phyloP scores from a whole-genome alignment of 1,140 invertebrate species.

The Diabrotica undecimpunctata region DNA sequence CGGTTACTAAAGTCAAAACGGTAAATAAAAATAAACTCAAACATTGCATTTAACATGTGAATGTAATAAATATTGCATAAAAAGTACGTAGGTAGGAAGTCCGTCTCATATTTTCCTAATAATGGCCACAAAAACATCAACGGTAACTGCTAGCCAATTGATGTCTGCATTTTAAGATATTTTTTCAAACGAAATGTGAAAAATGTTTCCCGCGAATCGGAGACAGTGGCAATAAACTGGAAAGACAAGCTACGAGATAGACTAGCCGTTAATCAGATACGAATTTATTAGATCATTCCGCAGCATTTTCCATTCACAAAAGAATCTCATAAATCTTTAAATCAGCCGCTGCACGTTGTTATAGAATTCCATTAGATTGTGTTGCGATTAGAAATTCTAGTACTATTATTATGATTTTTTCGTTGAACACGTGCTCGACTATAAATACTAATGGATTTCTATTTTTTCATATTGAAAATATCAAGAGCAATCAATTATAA shows the following conservation, averaged over 20 bases:
- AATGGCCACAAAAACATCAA: too few relatives aligned
- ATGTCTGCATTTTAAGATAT: too few relatives aligned
- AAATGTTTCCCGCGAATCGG: background rate
- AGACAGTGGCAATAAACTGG: background rate
- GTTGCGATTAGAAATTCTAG: background rate
- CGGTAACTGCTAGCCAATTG: too few relatives aligned
- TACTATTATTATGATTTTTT: constrained; percentile 3
- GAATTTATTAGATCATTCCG: background rate
- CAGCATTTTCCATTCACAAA: background rate
- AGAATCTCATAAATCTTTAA: background rate
- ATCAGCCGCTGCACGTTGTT: background rate
- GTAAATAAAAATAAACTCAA: too few relatives aligned
- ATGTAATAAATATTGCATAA: too few relatives aligned
- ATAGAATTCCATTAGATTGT: background rate
- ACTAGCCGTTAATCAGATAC: background rate
- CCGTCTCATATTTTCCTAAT: too few relatives aligned
- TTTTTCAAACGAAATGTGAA: background rate
- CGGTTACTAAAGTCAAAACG: too few relatives aligned
- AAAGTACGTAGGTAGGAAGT: too few relatives aligned
- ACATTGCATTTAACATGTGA: too few relatives aligned
- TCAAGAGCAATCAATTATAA: too few relatives aligned
- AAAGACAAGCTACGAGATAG: background rate
- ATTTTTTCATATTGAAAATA: too few relatives aligned
- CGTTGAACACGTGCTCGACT: background rate
- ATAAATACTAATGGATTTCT: background rate